Evolutionary conservation across 2,888 invertebrate species (phyloP).

Genomic region (Thymelicus lineola): DNA sequence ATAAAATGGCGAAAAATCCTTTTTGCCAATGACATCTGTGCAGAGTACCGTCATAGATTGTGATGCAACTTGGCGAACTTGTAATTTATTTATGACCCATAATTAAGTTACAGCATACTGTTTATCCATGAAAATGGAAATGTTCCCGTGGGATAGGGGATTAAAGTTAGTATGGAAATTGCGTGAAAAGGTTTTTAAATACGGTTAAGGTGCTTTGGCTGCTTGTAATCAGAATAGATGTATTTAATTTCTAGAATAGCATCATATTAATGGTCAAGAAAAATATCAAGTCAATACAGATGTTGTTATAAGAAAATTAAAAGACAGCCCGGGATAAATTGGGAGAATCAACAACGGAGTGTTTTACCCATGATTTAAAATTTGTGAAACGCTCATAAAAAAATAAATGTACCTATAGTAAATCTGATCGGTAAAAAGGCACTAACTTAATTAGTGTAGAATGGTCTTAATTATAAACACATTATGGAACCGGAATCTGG

Average conservation of each 20-base stretch:
- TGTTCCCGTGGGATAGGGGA: constrained; percentile 6
- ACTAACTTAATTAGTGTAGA: too few species aligned
- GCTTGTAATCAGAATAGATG: not conserved
- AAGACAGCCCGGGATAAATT: too few species aligned
- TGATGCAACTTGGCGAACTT: not conserved
- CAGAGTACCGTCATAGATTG: not conserved
- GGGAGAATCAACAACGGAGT: too few species aligned
- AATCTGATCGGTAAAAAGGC: too few species aligned
- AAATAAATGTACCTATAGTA: too few species aligned
- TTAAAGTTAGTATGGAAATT: constrained; percentile 1
- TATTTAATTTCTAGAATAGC: not conserved
- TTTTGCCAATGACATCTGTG: not conserved
- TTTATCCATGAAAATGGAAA: constrained; percentile 8
- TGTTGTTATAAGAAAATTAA: too few species aligned
- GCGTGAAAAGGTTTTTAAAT: constrained; percentile 2
- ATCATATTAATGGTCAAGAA: too few species aligned
- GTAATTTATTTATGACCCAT: constrained; percentile 1
- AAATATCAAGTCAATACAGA: too few species aligned
- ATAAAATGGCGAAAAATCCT: not conserved
- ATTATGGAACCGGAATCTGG: too few species aligned
- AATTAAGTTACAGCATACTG: constrained; percentile 1
- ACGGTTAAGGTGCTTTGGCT: not conserved
- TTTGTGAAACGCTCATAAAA: too few species aligned
- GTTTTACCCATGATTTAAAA: too few species aligned
- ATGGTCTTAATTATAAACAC: too few species aligned